Conservation (phyloP, 1,140 invertebrate species). For the Lasioglossum albipes region DNA sequence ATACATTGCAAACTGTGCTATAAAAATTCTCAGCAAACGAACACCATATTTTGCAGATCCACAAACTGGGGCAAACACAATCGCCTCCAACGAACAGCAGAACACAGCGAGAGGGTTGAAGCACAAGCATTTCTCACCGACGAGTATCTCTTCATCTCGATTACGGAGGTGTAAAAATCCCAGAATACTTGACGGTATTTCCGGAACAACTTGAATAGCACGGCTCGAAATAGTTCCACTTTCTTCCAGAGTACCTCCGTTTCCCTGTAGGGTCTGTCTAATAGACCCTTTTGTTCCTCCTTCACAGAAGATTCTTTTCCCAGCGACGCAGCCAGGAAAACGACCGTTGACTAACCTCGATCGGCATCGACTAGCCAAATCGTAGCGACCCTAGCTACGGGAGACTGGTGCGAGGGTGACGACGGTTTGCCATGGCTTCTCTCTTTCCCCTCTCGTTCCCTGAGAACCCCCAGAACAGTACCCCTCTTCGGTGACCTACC, state of each 20-base stretch:
- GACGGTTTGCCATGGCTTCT: conserved; percentile 49
- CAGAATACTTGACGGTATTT: neutral
- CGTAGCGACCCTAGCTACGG: conserved; percentile 38
- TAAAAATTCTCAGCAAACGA: too few species aligned
- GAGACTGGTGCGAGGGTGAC: conserved; percentile 49
- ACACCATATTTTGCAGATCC: too few species aligned
- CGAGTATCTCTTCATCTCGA: conserved; percentile 54
- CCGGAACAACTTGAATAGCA: neutral
- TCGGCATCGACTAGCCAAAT: conserved; percentile 45
- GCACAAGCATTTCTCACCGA: conserved; percentile 41
- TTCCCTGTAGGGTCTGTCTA: neutral
- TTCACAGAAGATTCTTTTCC: neutral
- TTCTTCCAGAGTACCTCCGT: neutral
- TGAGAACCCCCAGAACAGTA: conserved; percentile 15
- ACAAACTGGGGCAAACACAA: too few species aligned
- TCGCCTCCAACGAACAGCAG: too few species aligned
- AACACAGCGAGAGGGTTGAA: too few species aligned
- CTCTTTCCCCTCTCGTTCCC: neutral
- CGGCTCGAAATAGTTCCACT: neutral
- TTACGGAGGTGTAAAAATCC: neutral
- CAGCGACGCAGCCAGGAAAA: neutral
- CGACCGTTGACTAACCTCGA: conserved; percentile 51
- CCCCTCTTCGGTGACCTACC: conserved; percentile 15
- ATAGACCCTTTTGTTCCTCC: neutral
- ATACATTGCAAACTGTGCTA: too few species aligned